Base-by-base conservation (phyloP, 1,140 invertebrate genomes). In the Neuroterus valhalla region DNA sequence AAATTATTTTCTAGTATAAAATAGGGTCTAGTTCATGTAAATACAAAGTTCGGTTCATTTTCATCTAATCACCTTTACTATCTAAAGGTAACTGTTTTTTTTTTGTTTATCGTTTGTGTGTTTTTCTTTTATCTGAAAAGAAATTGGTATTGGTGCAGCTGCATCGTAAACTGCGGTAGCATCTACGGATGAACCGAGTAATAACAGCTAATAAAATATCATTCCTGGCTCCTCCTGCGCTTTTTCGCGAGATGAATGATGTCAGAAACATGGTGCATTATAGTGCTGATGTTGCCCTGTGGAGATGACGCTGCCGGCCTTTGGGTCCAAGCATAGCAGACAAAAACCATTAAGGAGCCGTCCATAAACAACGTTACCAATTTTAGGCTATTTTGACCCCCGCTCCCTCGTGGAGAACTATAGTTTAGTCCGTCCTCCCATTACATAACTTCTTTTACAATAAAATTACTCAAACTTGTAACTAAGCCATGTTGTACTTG, bases 171-270 rank as follows among this genome's bases (percentile, higher is more conserved):
- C 55, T 62, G 26, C 52, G 21, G 52, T 62, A 31, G 52, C 52
- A 62, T 62, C 21, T 62, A 12, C 50, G 50, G 23, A 52, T 52
- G 23, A 52, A 62, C 26, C 21, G 55, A 62, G 26, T 62, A 62
- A 62, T 26, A 62, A 62, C 55, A 62, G 55, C 26, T 31, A 62
- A 62, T 62, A 62, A 62, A 62, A 62, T 62, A 62, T 62, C 55
- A 38, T 62, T 62, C 55, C 31, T 62, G 31, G 26, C 55, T 62
- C 5, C 55, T 62, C 12, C 55, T 10, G 55, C 3, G 31, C 55
- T 62, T 62, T 62, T 62, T 23, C 55, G 55, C 55, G 23, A 62
- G 23, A 26, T 26, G 31, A 14, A 62, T 62, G 55, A 62, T 62
- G 55, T 62, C 55, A 62, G 55, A 31, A 23, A 62, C 26, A 62